These are phyloP conservation scores for Papilio polyxenes DNA, from an alignment of 1,140 invertebrate genomes.

Conservation along the genomic window DNA sequence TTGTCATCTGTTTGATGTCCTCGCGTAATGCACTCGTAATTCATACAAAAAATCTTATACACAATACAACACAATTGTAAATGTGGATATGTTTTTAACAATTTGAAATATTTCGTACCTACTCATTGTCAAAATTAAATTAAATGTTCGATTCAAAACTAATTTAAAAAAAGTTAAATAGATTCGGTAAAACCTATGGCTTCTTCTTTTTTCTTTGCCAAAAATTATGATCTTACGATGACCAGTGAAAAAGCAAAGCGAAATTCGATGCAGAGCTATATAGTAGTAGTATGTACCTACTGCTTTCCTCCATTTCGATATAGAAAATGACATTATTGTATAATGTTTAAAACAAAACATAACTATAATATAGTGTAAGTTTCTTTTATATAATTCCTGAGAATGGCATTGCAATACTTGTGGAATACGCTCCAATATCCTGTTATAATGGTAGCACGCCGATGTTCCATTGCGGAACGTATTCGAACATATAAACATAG, in stretches of 20 bases:
- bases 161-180: no score
- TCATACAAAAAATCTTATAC: constrained; percentile 5
- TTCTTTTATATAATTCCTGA: constrained; percentile 2
- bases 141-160: no score
- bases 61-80: not conserved
- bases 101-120: not conserved
- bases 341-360: not conserved
- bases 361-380: not conserved
- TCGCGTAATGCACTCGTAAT: not conserved
- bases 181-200: no score
- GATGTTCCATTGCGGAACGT: constrained; percentile 3
- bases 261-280: not conserved
- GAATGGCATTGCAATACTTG: constrained; percentile 1
- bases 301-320: not conserved
- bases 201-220: no score
- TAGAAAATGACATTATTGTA: not conserved
- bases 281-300: not conserved
- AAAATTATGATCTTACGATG: not conserved
- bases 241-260: not conserved
- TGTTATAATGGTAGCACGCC: not conserved
- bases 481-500: not conserved
- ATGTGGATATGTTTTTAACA: not conserved
- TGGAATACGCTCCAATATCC: constrained; percentile 12
- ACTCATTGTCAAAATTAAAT: not conserved
- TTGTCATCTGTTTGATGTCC: constrained; percentile 37